Base-by-base conservation (phyloP, 2,113 vertebrate genomes). In the Chaenocephalus aceratus region DNA sequence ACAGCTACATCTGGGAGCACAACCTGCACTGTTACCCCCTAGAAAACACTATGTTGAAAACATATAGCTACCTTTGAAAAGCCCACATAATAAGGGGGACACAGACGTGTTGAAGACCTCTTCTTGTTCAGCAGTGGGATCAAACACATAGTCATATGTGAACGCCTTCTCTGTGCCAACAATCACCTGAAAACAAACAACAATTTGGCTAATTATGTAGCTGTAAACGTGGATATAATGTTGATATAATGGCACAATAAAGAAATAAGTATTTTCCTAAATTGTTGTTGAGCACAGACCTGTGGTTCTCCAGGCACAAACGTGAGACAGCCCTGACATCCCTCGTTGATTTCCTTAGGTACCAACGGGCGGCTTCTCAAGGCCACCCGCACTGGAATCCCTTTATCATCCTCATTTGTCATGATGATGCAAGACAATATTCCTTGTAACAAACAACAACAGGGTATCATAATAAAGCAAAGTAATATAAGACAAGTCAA, bases 71-170 rank as follows among this genome's bases (percentile, higher is more conserved):
- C 98, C 98, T 97, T 97, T 97, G 90, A 99, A 98, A 82, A 99
- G 91, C 46, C 97, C 98, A 21, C 80, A 80, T 63, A 99, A 77
- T 62, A 99, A 94, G 0, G 97, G 95, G 0, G 94, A 94, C 2
- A 99, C 96, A 0, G 96, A 94, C 0, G 93, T 91, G 72, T 57
- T 96, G 89, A 97, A 99, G 7, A 99, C 97, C 75, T 99, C 98
- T 62, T 99, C 98, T 89, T 99, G 98, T 80, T 99, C 98, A 0
- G 94, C 90, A 9, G 94, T 93, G 0, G 97, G 96, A 81, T 99
- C 97, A 79, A 98, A 99, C 6, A 99, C 97, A 70, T 96, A 98
- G 77, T 99, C 98, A 1, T 97, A 99, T 0, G 98, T 99, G 90
- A 99, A 99, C 0, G 96, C 93, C 61, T 99, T 99, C 34, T 99